Evolutionary conservation across 2,888 invertebrate species (phyloP).

Genomic region (Dicyrtoma fusca): DNA sequence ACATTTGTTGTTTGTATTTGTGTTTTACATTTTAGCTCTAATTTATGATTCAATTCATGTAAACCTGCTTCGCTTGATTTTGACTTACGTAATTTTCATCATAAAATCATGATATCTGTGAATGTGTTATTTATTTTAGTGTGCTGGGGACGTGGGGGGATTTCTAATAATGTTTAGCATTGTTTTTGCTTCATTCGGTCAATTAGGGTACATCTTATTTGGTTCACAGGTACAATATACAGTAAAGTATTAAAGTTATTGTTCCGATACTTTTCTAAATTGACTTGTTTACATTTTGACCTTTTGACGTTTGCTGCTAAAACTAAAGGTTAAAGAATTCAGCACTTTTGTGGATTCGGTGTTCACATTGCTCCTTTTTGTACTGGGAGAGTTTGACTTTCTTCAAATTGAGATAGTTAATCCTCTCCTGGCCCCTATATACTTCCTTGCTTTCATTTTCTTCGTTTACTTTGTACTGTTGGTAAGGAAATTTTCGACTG

Average conservation of each 20-base stretch:
- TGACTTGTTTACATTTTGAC: too few species aligned
- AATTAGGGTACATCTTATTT: constrained; percentile 74
- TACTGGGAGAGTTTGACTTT: constrained; percentile 77
- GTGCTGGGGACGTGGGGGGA: constrained; percentile 71
- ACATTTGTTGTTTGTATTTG: too few species aligned
- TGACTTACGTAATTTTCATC: too few species aligned
- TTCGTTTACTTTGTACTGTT: constrained; percentile 76
- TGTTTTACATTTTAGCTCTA: too few species aligned
- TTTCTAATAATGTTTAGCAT: constrained; percentile 78
- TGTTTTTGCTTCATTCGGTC: constrained; percentile 75
- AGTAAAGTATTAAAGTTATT: too few species aligned
- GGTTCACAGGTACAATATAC: constrained; percentile 73
- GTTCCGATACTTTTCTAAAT: too few species aligned
- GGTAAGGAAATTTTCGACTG: constrained; percentile 63
- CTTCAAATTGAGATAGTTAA: constrained; percentile 69
- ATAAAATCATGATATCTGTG: too few species aligned
- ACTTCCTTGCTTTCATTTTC: constrained; percentile 75
- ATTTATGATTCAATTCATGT: too few species aligned
- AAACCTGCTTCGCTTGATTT: too few species aligned
- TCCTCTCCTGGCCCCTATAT: constrained; percentile 72
- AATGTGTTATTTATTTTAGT: constrained; percentile 60
- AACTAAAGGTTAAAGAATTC: constrained; percentile 64
- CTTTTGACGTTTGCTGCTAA: too few species aligned
- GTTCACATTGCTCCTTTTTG: constrained; percentile 72
- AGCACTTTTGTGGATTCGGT: constrained; percentile 67